Conservation (phyloP, 23 tunicate species). For the Corella eumyota region DNA sequence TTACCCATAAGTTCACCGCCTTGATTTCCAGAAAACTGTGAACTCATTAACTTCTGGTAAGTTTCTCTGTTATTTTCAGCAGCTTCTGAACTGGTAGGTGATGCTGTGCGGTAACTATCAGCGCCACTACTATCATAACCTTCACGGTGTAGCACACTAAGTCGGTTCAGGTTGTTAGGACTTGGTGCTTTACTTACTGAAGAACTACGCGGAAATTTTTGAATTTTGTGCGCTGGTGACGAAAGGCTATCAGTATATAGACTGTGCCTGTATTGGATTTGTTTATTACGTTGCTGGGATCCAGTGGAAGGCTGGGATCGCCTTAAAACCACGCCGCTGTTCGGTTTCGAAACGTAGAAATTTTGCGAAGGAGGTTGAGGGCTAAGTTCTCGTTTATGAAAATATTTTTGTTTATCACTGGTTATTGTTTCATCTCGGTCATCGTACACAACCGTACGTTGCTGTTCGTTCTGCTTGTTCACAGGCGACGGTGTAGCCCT, state of each 20-base stretch:
- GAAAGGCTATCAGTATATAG: constrained; percentile 44
- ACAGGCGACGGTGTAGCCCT: constrained; percentile 2
- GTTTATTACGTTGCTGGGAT: neutral
- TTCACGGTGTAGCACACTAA: neutral
- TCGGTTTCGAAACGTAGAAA: constrained; percentile 31
- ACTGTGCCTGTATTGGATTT: constrained; percentile 33
- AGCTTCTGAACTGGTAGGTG: constrained; percentile 29
- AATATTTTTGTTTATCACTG: constrained; percentile 2
- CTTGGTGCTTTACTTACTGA: neutral
- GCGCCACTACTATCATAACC: constrained; percentile 10
- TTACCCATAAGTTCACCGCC: constrained; percentile 17
- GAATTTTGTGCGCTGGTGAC: too few species aligned
- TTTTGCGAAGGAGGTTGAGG: constrained; percentile 53
- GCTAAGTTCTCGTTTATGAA: constrained; percentile 45
- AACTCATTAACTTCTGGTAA: constrained; percentile 22
- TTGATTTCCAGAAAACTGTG: constrained; percentile 10
- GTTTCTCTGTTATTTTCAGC: constrained; percentile 48
- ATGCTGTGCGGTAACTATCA: constrained; percentile 1
- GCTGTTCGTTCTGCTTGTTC: neutral
- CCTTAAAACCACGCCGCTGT: too few species aligned
- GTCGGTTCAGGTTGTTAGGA: constrained; percentile 4
- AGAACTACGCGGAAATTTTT: constrained; percentile 1
- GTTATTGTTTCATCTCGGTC: constrained; percentile 8
- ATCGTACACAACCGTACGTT: constrained; percentile 21
- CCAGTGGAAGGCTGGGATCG: too few species aligned